A percentile compares a stretch with the other conserved stretches of the same genome.
phyloP scores from a whole-genome alignment of 1,140 invertebrate genomes.

The Cyphomyrmex costatus region DNA sequence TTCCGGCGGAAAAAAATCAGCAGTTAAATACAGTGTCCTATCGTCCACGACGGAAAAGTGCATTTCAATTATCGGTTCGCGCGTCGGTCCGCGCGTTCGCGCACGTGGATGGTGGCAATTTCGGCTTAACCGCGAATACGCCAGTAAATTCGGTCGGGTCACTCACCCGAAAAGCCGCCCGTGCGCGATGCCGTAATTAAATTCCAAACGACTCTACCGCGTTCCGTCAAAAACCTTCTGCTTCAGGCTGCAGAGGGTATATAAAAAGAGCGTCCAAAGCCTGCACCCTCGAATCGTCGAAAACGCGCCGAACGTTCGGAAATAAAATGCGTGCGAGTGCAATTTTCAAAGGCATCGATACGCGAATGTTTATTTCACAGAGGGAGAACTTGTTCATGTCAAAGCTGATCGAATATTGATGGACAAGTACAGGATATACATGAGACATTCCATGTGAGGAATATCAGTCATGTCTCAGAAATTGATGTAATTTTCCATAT shows the following conservation, averaged over 20 bases:
- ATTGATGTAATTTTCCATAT: too few species aligned
- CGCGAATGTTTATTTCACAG: slow-evolving; percentile 28
- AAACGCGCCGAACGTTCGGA: slow-evolving; percentile 27
- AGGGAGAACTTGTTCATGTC: slow-evolving; percentile 9
- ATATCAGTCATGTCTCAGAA: too few species aligned
- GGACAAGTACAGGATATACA: neutral
- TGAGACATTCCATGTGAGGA: too few species aligned
- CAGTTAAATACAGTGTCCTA: slow-evolving; percentile 67
- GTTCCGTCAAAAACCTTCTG: slow-evolving; percentile 72
- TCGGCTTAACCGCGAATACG: slow-evolving; percentile 70
- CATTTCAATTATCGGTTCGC: slow-evolving; percentile 75
- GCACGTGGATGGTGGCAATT: slow-evolving; percentile 68
- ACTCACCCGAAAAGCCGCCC: slow-evolving; percentile 71
- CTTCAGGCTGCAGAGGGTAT: neutral
- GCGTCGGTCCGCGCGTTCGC: slow-evolving; percentile 41
- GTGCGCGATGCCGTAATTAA: slow-evolving; percentile 73
- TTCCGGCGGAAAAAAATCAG: slow-evolving; percentile 37
- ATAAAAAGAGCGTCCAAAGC: slow-evolving; percentile 44
- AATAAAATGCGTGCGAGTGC: slow-evolving; percentile 33
- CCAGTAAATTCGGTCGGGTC: slow-evolving; percentile 69
- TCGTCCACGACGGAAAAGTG: slow-evolving; percentile 67
- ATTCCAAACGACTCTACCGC: slow-evolving; percentile 72
- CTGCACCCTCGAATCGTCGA: slow-evolving; percentile 7
- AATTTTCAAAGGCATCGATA: slow-evolving; percentile 49
- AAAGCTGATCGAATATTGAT: neutral